Conservation (phyloP, 2,113 vertebrate species). For the Centropristis striata region DNA sequence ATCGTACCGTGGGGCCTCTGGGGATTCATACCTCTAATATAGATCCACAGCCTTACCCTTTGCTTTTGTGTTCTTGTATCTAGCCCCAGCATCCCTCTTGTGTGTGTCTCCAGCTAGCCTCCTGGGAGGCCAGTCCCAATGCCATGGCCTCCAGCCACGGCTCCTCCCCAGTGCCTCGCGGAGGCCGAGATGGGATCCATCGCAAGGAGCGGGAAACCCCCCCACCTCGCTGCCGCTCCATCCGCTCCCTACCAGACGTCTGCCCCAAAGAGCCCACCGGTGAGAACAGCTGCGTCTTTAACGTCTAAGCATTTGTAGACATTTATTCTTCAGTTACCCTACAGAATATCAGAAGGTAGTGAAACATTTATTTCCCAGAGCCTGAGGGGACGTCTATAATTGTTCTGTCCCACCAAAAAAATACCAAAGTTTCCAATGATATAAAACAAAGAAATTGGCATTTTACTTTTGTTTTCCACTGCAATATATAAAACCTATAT, state of each 20-base stretch:
- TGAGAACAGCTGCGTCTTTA: constrained; percentile 33
- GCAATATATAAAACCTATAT: too few relatives aligned
- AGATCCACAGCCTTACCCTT: not conserved
- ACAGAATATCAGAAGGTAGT: not conserved
- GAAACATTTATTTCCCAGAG: not conserved
- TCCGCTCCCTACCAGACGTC: constrained; percentile 94
- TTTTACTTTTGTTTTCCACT: too few relatives aligned
- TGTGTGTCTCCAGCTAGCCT: constrained; percentile 79
- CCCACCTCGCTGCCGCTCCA: constrained; percentile 81
- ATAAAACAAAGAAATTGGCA: not conserved
- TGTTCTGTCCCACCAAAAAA: not conserved
- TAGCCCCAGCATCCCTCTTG: not conserved
- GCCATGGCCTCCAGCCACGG: constrained; percentile 97
- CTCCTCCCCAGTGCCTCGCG: constrained; percentile 92
- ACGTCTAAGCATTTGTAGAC: too few relatives aligned
- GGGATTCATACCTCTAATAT: too few relatives aligned
- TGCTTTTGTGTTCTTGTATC: not conserved
- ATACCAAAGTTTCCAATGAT: not conserved
- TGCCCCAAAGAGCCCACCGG: constrained; percentile 97
- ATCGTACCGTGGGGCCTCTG: too few relatives aligned
- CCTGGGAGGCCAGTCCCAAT: constrained; percentile 88
- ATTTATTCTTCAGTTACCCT: not conserved
- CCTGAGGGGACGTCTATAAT: not conserved
- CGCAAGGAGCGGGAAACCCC: constrained; percentile 89
- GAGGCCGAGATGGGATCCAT: constrained; percentile 89